Evolutionary conservation across 2,113 vertebrate species (phyloP).

Genomic region (Proteles cristata): DNA sequence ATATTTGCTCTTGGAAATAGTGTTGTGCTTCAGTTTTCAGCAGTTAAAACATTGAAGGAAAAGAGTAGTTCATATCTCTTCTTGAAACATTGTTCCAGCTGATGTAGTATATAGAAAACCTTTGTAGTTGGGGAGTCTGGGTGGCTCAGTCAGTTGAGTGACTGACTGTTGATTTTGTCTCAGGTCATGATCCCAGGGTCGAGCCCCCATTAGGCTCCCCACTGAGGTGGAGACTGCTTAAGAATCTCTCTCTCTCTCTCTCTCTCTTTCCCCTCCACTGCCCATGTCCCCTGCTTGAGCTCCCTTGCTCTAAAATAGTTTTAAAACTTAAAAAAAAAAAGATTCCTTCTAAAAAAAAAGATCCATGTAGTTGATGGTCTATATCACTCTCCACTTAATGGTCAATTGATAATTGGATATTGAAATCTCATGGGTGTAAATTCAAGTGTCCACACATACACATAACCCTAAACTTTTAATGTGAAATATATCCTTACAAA

Average conservation of each 20-base stretch:
- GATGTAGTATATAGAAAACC: neutral
- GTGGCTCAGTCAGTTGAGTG: too few relatives aligned
- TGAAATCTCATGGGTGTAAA: neutral
- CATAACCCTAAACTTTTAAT: neutral
- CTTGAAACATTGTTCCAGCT: neutral
- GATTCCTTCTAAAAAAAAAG: neutral
- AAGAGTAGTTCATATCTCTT: neutral
- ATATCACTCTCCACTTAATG: neutral
- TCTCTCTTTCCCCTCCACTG: too few relatives aligned
- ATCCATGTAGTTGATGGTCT: neutral
- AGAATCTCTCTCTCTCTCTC: too few relatives aligned
- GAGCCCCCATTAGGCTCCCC: too few relatives aligned
- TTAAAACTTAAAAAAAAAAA: too few relatives aligned
- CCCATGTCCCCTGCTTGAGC: too few relatives aligned
- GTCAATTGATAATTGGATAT: neutral
- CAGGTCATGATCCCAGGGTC: too few relatives aligned
- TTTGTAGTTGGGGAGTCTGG: neutral
- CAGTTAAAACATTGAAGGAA: neutral
- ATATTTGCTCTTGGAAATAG: neutral
- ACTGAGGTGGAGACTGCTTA: too few relatives aligned
- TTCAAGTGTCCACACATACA: fast-evolving
- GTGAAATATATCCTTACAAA: neutral
- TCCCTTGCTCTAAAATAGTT: too few relatives aligned
- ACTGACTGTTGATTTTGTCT: too few relatives aligned
- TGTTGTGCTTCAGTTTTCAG: neutral